Evolutionary conservation across 2,888 invertebrate genomes (phyloP).

Genomic region (Hybos culiciformis): DNA sequence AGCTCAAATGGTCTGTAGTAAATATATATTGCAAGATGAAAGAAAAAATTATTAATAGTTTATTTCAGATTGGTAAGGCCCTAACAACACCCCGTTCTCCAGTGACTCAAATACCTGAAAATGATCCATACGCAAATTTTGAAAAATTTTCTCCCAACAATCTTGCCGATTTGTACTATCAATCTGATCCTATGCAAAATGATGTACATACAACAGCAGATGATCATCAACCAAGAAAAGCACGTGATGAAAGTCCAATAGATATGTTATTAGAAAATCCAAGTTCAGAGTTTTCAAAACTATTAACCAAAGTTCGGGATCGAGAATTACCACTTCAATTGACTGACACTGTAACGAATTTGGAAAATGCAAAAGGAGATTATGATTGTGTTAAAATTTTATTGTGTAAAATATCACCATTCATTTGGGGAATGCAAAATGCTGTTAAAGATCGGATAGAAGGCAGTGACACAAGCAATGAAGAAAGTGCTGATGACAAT

Average conservation of each 20-base stretch:
- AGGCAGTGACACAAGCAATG: background rate
- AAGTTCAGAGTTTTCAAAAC: conserved; percentile 40
- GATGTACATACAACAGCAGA: conserved; percentile 15
- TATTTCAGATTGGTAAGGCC: conserved; percentile 25
- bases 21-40: background rate
- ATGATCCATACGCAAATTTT: background rate
- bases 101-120: background rate
- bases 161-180: conserved; percentile 6
- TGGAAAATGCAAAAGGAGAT: conserved; percentile 35
- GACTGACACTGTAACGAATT: conserved; percentile 43
- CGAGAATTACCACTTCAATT: conserved; percentile 46
- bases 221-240: conserved; percentile 23
- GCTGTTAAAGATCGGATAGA: conserved; percentile 36
- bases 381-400: conserved; percentile 57
- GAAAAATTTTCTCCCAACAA: conserved; percentile 3
- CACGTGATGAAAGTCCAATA: conserved; percentile 35
- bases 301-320: conserved; percentile 47
- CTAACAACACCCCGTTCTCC: conserved; percentile 17
- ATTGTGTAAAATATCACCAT: conserved; percentile 63
- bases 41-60: background rate
- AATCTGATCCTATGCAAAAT: conserved; percentile 6
- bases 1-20: conserved; percentile 55
- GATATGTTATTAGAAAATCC: conserved; percentile 49
- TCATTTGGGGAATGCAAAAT: conserved; percentile 62
- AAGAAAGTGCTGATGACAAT: conserved; percentile 10